These are phyloP conservation scores for Diprion similis DNA, from an alignment of 1,140 invertebrate species.

Conservation along the genomic window DNA sequence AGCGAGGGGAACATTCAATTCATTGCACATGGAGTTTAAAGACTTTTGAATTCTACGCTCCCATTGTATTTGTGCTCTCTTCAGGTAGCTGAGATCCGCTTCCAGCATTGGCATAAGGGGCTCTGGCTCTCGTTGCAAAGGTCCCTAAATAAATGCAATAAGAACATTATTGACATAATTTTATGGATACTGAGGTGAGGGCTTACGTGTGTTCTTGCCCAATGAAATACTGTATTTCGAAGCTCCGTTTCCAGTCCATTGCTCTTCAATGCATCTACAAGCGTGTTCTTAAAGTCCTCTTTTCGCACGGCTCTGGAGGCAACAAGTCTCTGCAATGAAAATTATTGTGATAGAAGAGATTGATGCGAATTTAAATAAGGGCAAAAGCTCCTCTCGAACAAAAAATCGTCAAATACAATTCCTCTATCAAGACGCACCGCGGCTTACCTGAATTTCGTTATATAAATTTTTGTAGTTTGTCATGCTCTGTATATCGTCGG, in stretches of 20 bases:
- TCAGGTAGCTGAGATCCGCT: slow-evolving; percentile 68
- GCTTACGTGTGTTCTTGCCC: slow-evolving; percentile 69
- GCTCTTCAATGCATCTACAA: slow-evolving; percentile 75
- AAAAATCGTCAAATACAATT: neutral
- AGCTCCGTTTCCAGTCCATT: slow-evolving; percentile 81
- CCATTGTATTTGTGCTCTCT: slow-evolving; percentile 88
- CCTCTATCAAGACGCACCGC: neutral
- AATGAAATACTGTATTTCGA: slow-evolving; percentile 83
- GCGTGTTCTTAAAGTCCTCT: slow-evolving; percentile 77
- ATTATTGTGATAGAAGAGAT: neutral
- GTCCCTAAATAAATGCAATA: slow-evolving; percentile 53
- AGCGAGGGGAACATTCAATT: slow-evolving; percentile 82
- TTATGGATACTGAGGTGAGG: slow-evolving; percentile 11
- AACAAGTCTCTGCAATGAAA: slow-evolving; percentile 70
- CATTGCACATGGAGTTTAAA: slow-evolving; percentile 92
- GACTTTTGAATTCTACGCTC: slow-evolving; percentile 94
- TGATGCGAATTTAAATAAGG: neutral
- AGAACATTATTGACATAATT: slow-evolving; percentile 1
- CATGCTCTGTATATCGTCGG: slow-evolving; percentile 68
- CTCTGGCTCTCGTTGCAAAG: slow-evolving; percentile 54
- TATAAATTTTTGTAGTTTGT: slow-evolving; percentile 70
- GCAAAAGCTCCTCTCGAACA: neutral
- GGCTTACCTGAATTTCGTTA: slow-evolving; percentile 67
- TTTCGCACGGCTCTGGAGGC: slow-evolving; percentile 74
- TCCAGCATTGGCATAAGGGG: slow-evolving; percentile 38